Percentiles rank a stretch among this genome's conserved stretches.
phyloP scores from a whole-genome alignment of 2,113 vertebrate species.

The Rynchops niger region DNA sequence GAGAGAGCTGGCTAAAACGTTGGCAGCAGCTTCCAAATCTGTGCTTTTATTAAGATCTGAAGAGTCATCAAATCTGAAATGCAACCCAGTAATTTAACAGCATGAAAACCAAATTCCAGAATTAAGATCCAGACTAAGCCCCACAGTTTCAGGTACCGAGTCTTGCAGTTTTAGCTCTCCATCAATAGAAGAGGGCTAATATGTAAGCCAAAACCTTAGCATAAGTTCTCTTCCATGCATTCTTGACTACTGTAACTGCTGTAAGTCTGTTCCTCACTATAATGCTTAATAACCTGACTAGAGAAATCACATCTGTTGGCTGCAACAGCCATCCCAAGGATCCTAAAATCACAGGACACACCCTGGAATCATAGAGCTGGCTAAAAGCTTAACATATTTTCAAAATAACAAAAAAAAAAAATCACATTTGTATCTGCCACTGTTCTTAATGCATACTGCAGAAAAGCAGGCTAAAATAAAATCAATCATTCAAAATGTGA shows the following conservation, averaged over 20 bases:
- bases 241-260: not conserved
- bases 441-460: not conserved
- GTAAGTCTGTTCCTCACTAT: not conserved
- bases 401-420: not conserved
- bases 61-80: not conserved
- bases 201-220: not conserved
- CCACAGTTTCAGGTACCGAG: not conserved
- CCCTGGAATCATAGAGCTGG: not conserved
- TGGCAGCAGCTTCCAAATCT: not conserved
- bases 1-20: not conserved
- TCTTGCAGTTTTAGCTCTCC: not conserved
- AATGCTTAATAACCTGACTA: not conserved
- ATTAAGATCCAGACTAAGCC: not conserved
- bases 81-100: not conserved
- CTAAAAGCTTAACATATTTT: not conserved
- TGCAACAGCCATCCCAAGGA: not conserved
- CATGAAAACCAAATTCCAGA: not conserved
- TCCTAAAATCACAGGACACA: not conserved
- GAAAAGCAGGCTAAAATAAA: not conserved
- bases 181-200: not conserved
- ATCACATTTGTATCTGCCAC: not conserved
- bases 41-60: fast-evolving
- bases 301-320: not conserved
- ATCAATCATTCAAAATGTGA: not conserved
- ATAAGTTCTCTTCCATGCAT: too few species aligned